phyloP scores from a whole-genome alignment of 2,797 vertebrate genomes.

The Falco rusticolus region DNA sequence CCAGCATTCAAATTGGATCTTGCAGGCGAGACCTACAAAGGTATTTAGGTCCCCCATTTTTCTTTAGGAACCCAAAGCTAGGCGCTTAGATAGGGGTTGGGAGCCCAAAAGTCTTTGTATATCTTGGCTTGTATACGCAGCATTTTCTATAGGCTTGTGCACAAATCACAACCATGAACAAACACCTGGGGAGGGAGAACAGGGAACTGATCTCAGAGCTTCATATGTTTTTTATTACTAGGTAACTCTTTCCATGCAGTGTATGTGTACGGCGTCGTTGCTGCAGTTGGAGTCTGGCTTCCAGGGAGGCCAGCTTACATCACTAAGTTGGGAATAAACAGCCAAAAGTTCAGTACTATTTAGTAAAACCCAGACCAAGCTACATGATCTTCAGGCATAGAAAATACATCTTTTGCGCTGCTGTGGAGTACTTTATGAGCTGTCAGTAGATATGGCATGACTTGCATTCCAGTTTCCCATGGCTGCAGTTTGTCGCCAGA shows the following conservation, averaged over 20 bases:
- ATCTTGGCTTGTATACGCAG: conserved; percentile 34
- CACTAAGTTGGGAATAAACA: conserved; percentile 59
- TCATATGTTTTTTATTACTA: conserved; percentile 64
- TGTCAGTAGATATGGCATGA: conserved; percentile 61
- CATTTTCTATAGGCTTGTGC: conserved; percentile 56
- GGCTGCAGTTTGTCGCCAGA: conserved; percentile 32
- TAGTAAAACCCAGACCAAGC: conserved; percentile 50
- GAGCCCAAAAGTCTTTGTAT: conserved; percentile 46
- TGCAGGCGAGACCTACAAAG: conserved; percentile 10
- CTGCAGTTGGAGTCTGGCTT: conserved; percentile 16
- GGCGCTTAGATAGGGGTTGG: not conserved
- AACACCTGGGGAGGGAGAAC: conserved; percentile 54
- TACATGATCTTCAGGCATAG: conserved; percentile 54
- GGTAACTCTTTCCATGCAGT: conserved; percentile 60
- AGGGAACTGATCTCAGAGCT: conserved; percentile 55
- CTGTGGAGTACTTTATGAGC: conserved; percentile 62
- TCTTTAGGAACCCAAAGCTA: conserved; percentile 12
- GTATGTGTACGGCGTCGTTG: not conserved
- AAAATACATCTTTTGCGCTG: conserved; percentile 52
- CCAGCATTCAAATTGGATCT: not conserved
- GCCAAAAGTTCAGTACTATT: conserved; percentile 52
- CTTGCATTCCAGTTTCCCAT: conserved; percentile 49
- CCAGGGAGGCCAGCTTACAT: conserved; percentile 63
- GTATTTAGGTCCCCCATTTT: not conserved
- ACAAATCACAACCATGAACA: conserved; percentile 48